These are phyloP conservation scores for Sciurus niger DNA, from an alignment of 2,113 vertebrate species.

Conservation along the genomic window DNA sequence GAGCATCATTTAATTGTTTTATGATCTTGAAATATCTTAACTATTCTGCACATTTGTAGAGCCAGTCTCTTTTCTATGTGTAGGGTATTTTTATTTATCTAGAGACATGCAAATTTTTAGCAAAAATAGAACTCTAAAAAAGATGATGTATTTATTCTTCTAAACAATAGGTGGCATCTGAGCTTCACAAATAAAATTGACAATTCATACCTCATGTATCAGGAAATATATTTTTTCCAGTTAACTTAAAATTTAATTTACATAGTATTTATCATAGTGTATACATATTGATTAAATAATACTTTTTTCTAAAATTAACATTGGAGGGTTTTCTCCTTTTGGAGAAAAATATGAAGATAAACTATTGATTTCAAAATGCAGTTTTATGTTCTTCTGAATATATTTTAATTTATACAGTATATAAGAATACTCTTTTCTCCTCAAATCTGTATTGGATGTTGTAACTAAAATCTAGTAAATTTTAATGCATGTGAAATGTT, in stretches of 20 bases:
- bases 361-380: neutral
- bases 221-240: constrained; percentile 13
- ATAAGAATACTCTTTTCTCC: neutral
- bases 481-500: neutral
- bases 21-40: neutral
- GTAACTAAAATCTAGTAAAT: constrained; percentile 59
- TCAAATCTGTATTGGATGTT: neutral
- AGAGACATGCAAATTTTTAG: neutral
- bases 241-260: constrained; percentile 50
- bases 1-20: neutral
- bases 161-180: constrained; percentile 79
- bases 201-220: constrained; percentile 17
- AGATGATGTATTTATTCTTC: constrained; percentile 69
- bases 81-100: neutral
- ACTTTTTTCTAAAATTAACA: constrained; percentile 7
- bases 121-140: constrained; percentile 17
- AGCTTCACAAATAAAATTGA: constrained; percentile 76
- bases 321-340: neutral
- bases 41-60: neutral
- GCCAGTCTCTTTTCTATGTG: neutral
- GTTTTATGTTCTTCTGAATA: constrained; percentile 30
- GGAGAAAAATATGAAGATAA: constrained; percentile 11
- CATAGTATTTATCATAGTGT: neutral
- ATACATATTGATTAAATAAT: neutral
- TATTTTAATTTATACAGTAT: constrained; percentile 35